A percentile compares a stretch with the other conserved stretches of the same genome.
Conservation (phyloP, 1,140 invertebrate species). For the Periplaneta americana region DNA sequence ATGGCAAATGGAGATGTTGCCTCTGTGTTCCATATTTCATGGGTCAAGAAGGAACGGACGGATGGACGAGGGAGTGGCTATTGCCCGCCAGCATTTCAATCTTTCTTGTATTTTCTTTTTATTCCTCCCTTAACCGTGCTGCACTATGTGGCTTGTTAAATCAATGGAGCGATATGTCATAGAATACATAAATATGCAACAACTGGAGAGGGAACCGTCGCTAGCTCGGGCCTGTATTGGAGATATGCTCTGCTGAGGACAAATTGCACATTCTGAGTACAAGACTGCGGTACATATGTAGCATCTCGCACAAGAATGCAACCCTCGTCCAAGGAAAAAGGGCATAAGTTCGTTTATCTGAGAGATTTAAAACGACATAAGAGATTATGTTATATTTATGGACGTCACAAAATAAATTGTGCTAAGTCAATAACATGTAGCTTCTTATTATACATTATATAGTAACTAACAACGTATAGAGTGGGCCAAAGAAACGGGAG, state of each 20-base stretch:
- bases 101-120: neutral
- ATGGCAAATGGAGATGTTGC: neutral
- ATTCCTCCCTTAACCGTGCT: neutral
- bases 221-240: neutral
- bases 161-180: conserved; percentile 2
- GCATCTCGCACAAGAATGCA: neutral
- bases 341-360: no score
- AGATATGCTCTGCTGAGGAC: neutral
- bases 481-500: no score
- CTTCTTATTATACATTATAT: no score
- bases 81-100: neutral
- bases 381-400: no score
- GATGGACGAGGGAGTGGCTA: neutral
- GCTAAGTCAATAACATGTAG: no score
- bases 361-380: no score
- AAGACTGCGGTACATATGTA: neutral
- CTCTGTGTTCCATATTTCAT: neutral
- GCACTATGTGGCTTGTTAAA: conserved; percentile 3
- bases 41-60: neutral
- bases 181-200: conserved; percentile 4
- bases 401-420: no score
- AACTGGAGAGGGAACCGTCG: neutral
- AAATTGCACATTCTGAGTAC: neutral
- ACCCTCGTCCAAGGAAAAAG: neutral
- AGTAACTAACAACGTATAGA: no score